A percentile compares a stretch with the other conserved stretches of the same genome.
Evolutionary conservation across 2,888 invertebrate genomes (phyloP).

Genomic region (Drosophila mimica): DNA sequence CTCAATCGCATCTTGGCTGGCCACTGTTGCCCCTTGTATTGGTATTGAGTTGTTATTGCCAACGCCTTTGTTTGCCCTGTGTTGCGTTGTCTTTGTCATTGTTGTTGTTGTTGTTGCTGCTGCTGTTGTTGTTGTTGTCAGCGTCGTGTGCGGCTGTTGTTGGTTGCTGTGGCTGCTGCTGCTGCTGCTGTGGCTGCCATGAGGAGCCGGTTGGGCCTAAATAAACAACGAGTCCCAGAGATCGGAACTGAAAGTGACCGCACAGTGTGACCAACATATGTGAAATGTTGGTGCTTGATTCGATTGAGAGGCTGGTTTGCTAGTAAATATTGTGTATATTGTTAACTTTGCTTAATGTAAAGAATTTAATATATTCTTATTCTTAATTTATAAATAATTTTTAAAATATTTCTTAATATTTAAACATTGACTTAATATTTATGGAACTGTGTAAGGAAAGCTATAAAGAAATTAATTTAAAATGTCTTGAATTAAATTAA

Average conservation of each 20-base stretch:
- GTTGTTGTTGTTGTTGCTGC: conserved; percentile 47
- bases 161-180: conserved; percentile 22
- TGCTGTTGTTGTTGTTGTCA: conserved; percentile 60
- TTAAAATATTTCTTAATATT: too few species aligned
- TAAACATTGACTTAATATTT: background rate
- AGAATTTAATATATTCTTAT: background rate
- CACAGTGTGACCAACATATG: conserved; percentile 39
- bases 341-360: background rate
- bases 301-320: background rate
- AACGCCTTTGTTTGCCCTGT: conserved; percentile 74
- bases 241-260: conserved; percentile 48
- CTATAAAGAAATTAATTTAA: background rate
- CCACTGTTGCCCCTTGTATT: conserved; percentile 31
- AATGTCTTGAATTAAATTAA: background rate
- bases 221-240: conserved; percentile 64
- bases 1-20: conserved; percentile 50
- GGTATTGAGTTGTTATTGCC: conserved; percentile 77
- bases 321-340: background rate
- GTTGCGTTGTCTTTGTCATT: conserved; percentile 79
- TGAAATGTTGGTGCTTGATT: background rate
- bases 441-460: background rate
- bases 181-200: conserved; percentile 17
- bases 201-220: conserved; percentile 74
- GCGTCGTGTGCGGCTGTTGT: conserved; percentile 17
- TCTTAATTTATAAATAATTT: background rate